phyloP scores from a whole-genome alignment of 2,113 vertebrate species.

The Microcebus tavaratra region DNA sequence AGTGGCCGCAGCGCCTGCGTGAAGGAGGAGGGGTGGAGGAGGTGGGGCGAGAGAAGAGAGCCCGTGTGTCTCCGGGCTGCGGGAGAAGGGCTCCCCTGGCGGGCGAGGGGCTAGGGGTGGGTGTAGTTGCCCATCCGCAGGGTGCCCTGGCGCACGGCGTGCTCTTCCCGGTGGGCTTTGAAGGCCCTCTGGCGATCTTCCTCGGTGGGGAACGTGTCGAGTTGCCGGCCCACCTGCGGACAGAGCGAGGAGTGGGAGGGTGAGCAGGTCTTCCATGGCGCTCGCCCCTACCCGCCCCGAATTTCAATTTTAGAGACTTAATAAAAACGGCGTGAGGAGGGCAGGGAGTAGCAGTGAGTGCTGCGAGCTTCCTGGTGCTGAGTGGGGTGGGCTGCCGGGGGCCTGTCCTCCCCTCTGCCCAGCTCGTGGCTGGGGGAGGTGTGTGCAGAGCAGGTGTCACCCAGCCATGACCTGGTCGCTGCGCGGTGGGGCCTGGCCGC shows the following conservation, averaged over 20 bases:
- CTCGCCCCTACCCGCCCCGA: accelerated
- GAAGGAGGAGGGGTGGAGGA: too few species aligned
- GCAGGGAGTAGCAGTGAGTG: accelerated
- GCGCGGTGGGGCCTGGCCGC: neutral
- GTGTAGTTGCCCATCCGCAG: slow-evolving; percentile 80
- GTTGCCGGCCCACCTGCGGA: slow-evolving; percentile 85
- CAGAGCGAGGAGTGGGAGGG: neutral
- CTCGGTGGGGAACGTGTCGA: slow-evolving; percentile 89
- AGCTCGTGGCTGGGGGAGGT: accelerated
- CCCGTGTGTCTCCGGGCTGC: neutral
- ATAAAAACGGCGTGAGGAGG: neutral
- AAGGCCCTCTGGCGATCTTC: slow-evolving; percentile 78
- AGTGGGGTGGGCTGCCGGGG: neutral
- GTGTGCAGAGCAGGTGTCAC: accelerated
- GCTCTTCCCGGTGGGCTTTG: slow-evolving; percentile 80
- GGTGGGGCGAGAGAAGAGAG: neutral
- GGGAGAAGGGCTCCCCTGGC: neutral
- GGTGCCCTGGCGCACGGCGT: slow-evolving; percentile 63
- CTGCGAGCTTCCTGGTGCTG: accelerated
- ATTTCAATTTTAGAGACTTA: neutral
- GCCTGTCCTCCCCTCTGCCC: accelerated
- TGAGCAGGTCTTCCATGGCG: neutral
- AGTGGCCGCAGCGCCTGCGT: neutral
- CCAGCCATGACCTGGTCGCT: accelerated
- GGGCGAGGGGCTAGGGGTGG: neutral